These are phyloP conservation scores for Drosophila neocordata DNA, from an alignment of 1,140 invertebrate genomes.

Conservation along the genomic window DNA sequence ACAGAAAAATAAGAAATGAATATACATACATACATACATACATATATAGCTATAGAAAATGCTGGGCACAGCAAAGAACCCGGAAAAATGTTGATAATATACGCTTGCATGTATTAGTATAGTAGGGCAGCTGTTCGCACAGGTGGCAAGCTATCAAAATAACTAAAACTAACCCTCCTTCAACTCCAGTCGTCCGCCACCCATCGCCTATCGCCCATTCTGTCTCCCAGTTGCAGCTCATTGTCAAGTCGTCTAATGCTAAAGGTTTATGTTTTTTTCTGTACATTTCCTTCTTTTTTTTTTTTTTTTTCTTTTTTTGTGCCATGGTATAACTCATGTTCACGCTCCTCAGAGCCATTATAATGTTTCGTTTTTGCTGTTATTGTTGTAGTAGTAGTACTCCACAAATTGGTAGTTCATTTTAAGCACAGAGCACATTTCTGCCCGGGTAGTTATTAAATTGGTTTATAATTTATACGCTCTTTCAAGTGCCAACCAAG, in stretches of 20 bases:
- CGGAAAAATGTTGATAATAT: conserved; percentile 18
- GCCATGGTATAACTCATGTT: conserved; percentile 62
- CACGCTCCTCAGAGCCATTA: conserved; percentile 56
- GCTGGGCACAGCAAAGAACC: neutral
- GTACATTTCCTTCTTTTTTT: no score
- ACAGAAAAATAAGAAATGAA: no score
- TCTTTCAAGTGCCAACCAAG: conserved; percentile 34
- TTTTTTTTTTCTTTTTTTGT: neutral
- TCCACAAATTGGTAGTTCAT: conserved; percentile 73
- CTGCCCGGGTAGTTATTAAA: conserved; percentile 68
- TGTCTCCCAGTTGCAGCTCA: conserved; percentile 6
- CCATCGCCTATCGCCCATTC: no score
- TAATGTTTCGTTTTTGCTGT: conserved; percentile 54
- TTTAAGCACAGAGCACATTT: conserved; percentile 58
- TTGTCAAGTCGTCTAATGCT: conserved; percentile 53
- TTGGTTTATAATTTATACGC: conserved; percentile 78
- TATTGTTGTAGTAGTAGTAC: conserved; percentile 6
- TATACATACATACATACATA: no score
- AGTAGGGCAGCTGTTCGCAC: conserved; percentile 17
- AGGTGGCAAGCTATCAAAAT: conserved; percentile 26
- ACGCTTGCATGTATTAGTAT: neutral
- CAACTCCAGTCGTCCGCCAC: neutral
- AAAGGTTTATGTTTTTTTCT: conserved; percentile 18
- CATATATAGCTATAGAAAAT: conserved; percentile 20
- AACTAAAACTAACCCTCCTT: neutral